Base-by-base conservation (phyloP, 2,113 vertebrate genomes). In the Caranx ignobilis region DNA sequence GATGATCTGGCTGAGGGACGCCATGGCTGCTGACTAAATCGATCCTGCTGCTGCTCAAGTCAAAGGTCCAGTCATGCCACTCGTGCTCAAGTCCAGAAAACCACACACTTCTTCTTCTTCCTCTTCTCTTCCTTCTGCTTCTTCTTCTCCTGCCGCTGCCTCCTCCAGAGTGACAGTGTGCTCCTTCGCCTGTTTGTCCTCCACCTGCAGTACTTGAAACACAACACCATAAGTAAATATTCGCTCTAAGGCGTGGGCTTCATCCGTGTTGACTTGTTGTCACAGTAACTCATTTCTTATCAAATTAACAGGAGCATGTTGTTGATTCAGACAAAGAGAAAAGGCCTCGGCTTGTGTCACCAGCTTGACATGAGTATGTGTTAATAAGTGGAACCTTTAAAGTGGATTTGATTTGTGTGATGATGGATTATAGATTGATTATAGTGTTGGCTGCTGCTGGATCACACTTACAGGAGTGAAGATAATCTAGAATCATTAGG, bases 141-240 rank as follows among this genome's bases (percentile, higher is more conserved):
- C 26, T 26, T 3, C 37, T 37, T 1, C 37, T 37, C 5, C 37
- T 37, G 37, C 37, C 8, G 37, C 37, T 37, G 37, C 37, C 8
- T 37, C 37, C 8, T 37, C 39, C 62, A 57, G 47, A 48, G 0
- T 2, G 21, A 54, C 73, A 11, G 31, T 5, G 10, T 34, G 21
- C 64, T 48, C 52, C 3, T 18, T 7, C 7, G 15, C 52, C 18
- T 34, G 0, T 8, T n/a, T 71, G 45, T 34, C 15, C 16, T 13
- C 31, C 26, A 26, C 26, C 35, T 41, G 0, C 35, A 65, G 71
- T 55, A 9, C 45, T 37, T 39, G 16, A 34, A 75, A 72, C 47
- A 26, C 71, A 71, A 71, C 87, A 41, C 89, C 82, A 86, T 87
- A 9, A 85, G 89, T 79, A 81, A 91, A 93, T 85, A 91, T 91